Conservation (phyloP, 2,888 invertebrate species). For the Melieria omissa region DNA sequence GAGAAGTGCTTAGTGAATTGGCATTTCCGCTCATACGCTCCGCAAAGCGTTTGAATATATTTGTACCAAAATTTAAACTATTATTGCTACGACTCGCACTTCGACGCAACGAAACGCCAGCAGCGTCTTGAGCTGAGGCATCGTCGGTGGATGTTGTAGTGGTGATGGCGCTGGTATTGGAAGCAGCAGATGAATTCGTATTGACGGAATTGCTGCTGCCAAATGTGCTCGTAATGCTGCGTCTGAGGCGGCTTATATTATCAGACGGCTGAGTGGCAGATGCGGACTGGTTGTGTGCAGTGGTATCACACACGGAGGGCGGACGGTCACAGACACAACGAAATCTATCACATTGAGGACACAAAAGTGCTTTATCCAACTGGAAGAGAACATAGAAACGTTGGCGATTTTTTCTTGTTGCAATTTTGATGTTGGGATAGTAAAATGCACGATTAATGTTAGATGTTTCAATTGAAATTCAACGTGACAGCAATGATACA, state of each 20-base stretch:
- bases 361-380: conserved; percentile 67
- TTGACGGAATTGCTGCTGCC: conserved; percentile 27
- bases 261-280: conserved; percentile 30
- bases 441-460: too few relatives aligned
- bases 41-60: conserved; percentile 65
- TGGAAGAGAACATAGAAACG: conserved; percentile 56
- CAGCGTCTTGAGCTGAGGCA: conserved; percentile 34
- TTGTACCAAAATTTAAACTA: conserved; percentile 59
- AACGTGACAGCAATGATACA: too few relatives aligned
- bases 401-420: neutral
- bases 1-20: conserved; percentile 38
- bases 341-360: conserved; percentile 65
- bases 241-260: conserved; percentile 52
- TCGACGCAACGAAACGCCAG: conserved; percentile 41
- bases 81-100: conserved; percentile 51
- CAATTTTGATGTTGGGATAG: too few relatives aligned
- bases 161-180: conserved; percentile 34
- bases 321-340: conserved; percentile 64
- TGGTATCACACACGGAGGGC: conserved; percentile 17
- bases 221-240: conserved; percentile 38
- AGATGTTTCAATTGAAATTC: too few relatives aligned
- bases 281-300: conserved; percentile 13
- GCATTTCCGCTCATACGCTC: conserved; percentile 59
- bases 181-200: conserved; percentile 12
- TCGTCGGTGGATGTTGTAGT: conserved; percentile 36